Evolutionary conservation across 2,888 invertebrate species (phyloP), one percentile per base, ranked within the genome.

Genomic region (Cheilosia variabilis): DNA sequence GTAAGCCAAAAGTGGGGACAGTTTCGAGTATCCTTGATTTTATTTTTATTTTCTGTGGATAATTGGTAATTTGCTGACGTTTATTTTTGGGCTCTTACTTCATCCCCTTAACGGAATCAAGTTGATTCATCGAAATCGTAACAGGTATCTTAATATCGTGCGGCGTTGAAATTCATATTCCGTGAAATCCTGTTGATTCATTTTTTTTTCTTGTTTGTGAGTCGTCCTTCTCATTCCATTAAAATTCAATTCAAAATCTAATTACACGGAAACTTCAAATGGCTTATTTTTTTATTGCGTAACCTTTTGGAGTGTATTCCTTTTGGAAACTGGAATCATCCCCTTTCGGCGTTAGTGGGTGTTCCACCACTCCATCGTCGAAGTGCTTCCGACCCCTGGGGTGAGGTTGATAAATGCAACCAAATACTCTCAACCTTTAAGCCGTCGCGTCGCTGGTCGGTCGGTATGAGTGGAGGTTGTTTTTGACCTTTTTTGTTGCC

Each of bases 211-310:
- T 2, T 19, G 9, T 17, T 15, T 34, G n/a, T 19, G 19, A 37
- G 15, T 34, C 31, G 17, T 50, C 73, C 79, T 50, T 68, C 79
- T 58, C 79, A n/a, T 75, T 47, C 84, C 66, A 57, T 76, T 72
- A 66, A 72, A 81, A 81, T 86, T 86, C 86, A 86, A 86, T 86
- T 86, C 81, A 68, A 55, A 81, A 86, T 86, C 86, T 86, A 86
- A 86, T 86, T 86, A 86, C 86, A 86, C 86, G 86, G 86, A 86
- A 86, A 86, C 76, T 86, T 86, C 86, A 86, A 86, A 86, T 86
- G 86, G 72, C 15, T 83, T 81, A 31, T 81, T 76, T 45, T 73
- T 86, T 86, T 86, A 86, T 86, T 80, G 77, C 86, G 63, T 86
- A 86, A 86, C 86, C 86, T 86, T 86, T 80, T 17, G 76, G 76